Evolutionary conservation across 2,797 vertebrate genomes (phyloP), one percentile per base, ranked within the genome.

Genomic region (Enoplosus armatus): DNA sequence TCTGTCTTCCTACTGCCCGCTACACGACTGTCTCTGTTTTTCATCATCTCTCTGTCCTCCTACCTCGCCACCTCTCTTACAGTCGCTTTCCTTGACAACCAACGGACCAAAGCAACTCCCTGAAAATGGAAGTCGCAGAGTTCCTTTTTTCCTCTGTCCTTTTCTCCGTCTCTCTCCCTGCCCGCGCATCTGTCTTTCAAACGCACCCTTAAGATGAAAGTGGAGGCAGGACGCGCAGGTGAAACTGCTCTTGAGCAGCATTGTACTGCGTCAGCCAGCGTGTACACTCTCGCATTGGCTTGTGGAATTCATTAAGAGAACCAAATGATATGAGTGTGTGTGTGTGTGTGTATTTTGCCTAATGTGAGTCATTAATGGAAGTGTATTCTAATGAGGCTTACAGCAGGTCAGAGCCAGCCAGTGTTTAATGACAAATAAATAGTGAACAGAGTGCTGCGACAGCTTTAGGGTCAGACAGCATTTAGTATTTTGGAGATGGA

Each of bases 401-500:
- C 80, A 85, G 73, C 81, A 78, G 90, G 89, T 92, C 87, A 85
- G 27, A 85, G 78, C 39, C 69, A 83, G 73, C 60, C 71, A 68
- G 75, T 82, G 87, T 85, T 90, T 87, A 90, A 93, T 85, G 85
- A 87, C 80, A 87, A 89, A 89, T 85, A 91, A 86, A 85, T 80
- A 82, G 81, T 66, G 65, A 80, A 72, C 56, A 74, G 61, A 85
- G 75, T 68, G 60, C 79, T 58, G 47, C 12, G 6, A 48, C 0
- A 18, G 58, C 79, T 82, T 70, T 22, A 20, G 79, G 83, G 86
- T 88, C 84, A 85, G 66, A 41, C 70, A 35, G 63, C 59, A 48
- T 77, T 87, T 79, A 76, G 76, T 66, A 75, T 85, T 78, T 83
- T 80, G 39, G 60, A 86, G 39, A 73, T 77, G 31, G 2, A 69